phyloP scores from a whole-genome alignment of 2,797 vertebrate genomes.

The Danio tinwini region DNA sequence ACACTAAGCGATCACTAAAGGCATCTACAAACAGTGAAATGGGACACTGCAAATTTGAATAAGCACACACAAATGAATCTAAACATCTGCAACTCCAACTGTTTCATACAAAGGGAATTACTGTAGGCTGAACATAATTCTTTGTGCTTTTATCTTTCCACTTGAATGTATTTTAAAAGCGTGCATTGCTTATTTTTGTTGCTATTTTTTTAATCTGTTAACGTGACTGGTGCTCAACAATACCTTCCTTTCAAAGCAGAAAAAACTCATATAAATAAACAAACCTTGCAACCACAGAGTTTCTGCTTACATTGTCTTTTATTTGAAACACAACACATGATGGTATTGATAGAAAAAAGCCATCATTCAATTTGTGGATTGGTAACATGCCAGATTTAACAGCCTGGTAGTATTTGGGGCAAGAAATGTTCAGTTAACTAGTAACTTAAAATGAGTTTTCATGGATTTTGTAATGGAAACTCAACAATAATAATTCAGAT shows the following conservation, averaged over 20 bases:
- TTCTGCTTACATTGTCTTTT: not conserved
- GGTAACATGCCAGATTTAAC: not conserved
- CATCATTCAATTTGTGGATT: too few relatives aligned
- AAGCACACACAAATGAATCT: not conserved
- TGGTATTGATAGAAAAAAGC: not conserved
- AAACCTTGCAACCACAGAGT: not conserved
- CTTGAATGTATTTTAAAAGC: slow-evolving; percentile 5
- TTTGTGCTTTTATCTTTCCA: not conserved
- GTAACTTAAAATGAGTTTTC: not conserved
- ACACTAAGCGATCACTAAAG: slow-evolving; percentile 7
- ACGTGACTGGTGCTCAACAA: not conserved
- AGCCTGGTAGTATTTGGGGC: not conserved
- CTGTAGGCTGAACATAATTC: not conserved
- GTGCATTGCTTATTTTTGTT: not conserved
- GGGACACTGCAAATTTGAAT: not conserved
- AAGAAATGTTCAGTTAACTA: not conserved
- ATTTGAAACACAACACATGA: not conserved
- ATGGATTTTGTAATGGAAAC: too few relatives aligned
- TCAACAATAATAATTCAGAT: not conserved
- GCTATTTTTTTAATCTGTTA: not conserved
- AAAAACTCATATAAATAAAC: not conserved
- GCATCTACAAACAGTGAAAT: not conserved
- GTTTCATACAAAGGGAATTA: not conserved
- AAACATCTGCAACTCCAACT: not conserved
- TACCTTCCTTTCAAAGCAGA: not conserved